Evolutionary conservation across 35 echinoderm and acorn worm genomes (phyloP), one percentile per base, ranked within the genome.

Genomic region (Acanthaster planci): DNA sequence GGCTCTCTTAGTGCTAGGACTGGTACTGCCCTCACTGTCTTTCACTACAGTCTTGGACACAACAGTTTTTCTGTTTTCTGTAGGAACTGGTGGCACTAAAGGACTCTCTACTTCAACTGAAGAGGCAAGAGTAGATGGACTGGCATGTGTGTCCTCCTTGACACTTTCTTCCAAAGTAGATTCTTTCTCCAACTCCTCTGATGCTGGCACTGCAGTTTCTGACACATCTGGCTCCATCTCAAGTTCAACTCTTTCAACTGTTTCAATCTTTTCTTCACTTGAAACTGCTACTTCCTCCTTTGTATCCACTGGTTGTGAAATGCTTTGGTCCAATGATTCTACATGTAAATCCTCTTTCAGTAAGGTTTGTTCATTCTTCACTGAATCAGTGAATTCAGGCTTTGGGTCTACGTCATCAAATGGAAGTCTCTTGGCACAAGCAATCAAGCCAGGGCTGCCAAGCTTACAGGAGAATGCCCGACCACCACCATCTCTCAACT

Each of bases 51-150:
- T 26, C 23, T 72, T 72, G 23, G 64, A 72, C 64, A 35, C 34
- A 72, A 72, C 64, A 72, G 64, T 72, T 72, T 72, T 72, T 72
- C 64, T 72, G 34, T 35, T 72, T 72, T 72, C 64, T 14, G 23
- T 72, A 0, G 19, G 14, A 29, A 72, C 30, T 21, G 64, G 19
- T n/a, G 64, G 34, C 64, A 72, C n/a, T 29, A 72, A 72, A 26
- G 64, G 64, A 10, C 64, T 34, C 23, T 72, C 64, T 72, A 34
- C 26, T 34, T 72, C 64, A 72, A 10, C 64, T 47, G 42, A 47
- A 6, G 42, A 47, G 42, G 42, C 30, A 34, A 26, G 64, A 14
- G 64, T 72, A 12, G 64, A 31, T 1, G 64, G 64, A 72, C 64
- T 72, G 64, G 34, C 64, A 30, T 26, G 30, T 27, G 64, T 27